Conservation (phyloP, 2,888 invertebrate genomes). For the Dolomedes plantarius region DNA sequence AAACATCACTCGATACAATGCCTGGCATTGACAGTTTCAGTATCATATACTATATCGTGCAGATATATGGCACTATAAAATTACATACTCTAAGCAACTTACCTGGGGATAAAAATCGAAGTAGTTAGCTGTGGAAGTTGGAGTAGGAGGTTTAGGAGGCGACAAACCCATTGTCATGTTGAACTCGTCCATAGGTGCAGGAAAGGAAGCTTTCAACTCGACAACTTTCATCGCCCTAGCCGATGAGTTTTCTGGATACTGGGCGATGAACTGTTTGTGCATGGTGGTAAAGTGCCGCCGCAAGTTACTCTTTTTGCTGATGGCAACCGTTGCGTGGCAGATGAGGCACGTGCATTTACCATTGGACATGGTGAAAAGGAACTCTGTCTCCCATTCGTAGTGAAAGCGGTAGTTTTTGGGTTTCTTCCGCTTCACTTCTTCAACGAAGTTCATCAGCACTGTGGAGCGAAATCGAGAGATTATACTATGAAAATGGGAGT, state of each 20-base stretch:
- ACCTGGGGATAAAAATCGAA: conserved; percentile 56
- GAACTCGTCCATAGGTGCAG: conserved; percentile 16
- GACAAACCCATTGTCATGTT: conserved; percentile 31
- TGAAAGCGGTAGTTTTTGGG: conserved; percentile 69
- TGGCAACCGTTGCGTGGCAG: conserved; percentile 67
- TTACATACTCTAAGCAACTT: too few relatives aligned
- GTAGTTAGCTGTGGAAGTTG: conserved; percentile 43
- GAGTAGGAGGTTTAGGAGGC: conserved; percentile 34
- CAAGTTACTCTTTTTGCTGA: conserved; percentile 67
- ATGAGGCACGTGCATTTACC: conserved; percentile 68
- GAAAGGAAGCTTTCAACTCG: conserved; percentile 50
- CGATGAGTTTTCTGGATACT: conserved; percentile 56
- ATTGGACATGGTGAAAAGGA: conserved; percentile 66
- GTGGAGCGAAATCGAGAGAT: neutral
- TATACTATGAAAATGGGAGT: too few relatives aligned
- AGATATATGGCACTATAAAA: too few relatives aligned
- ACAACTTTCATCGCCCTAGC: conserved; percentile 59
- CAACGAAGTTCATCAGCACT: conserved; percentile 67
- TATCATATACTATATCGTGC: too few relatives aligned
- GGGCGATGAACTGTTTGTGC: conserved; percentile 61
- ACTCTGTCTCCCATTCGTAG: conserved; percentile 67
- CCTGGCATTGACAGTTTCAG: too few relatives aligned
- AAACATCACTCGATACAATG: too few relatives aligned
- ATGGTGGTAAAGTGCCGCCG: conserved; percentile 62
- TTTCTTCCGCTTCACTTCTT: conserved; percentile 61